Conservation (phyloP, 2,113 vertebrate genomes). For the Alethe diademata region DNA sequence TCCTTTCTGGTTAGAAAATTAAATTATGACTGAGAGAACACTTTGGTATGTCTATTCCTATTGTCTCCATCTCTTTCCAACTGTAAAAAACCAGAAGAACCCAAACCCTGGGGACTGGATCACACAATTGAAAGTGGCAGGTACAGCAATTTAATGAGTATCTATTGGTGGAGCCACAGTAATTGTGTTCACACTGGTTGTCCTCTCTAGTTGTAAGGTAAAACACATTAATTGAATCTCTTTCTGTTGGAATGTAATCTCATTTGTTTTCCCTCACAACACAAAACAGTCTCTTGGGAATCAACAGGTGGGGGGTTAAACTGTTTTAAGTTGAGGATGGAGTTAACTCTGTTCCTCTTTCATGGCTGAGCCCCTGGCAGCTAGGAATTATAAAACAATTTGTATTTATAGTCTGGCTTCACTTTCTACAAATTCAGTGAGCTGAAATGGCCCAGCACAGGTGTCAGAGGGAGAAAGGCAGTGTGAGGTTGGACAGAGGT, state of each 20-base stretch:
- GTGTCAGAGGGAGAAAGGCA: background rate
- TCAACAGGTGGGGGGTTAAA: background rate
- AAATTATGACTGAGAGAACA: background rate
- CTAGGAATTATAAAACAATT: background rate
- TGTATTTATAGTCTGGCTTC: background rate
- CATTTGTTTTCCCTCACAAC: slow-evolving; percentile 14
- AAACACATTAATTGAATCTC: background rate
- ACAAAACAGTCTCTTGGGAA: background rate
- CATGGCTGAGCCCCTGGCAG: background rate
- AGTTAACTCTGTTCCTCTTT: background rate
- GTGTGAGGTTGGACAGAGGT: background rate
- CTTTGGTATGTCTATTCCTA: background rate
- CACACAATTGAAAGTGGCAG: slow-evolving; percentile 7
- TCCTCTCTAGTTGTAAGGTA: background rate
- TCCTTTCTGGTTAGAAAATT: background rate
- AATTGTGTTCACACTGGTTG: slow-evolving; percentile 10
- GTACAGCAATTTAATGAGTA: background rate
- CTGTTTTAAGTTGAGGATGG: background rate
- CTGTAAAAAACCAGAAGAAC: background rate
- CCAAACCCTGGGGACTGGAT: background rate
- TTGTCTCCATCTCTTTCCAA: background rate
- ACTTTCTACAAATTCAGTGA: background rate
- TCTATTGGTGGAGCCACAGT: background rate
- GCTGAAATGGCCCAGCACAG: background rate
- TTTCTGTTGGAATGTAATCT: background rate